Evolutionary conservation across 2,888 invertebrate genomes (phyloP).

Genomic region (Resseliella maxima): DNA sequence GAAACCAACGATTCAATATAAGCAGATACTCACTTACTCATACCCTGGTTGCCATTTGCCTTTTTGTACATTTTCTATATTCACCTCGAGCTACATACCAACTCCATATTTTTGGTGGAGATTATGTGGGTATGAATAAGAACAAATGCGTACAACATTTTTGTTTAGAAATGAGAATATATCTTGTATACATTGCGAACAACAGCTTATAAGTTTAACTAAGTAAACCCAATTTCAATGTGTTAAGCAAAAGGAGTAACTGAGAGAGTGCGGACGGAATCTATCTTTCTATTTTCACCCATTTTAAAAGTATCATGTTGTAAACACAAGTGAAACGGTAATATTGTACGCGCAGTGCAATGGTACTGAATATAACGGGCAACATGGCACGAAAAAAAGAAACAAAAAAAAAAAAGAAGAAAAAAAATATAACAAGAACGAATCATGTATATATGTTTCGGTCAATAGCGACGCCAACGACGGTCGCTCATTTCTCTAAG

Average conservation of each 20-base stretch:
- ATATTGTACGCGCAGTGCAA: neutral
- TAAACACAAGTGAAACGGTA: neutral
- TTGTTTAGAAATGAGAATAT: neutral
- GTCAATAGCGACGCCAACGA: neutral
- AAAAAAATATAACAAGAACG: neutral
- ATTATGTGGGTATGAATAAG: neutral
- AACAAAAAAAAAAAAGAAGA: neutral
- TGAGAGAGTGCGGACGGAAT: neutral
- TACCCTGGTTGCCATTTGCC: neutral
- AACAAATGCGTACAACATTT: slow-evolving; percentile 17
- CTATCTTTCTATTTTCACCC: neutral
- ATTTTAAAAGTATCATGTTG: neutral
- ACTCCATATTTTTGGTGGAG: neutral
- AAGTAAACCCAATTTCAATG: slow-evolving; percentile 36
- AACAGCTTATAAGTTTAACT: slow-evolving; percentile 19
- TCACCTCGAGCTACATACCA: neutral
- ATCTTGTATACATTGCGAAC: neutral
- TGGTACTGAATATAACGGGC: neutral
- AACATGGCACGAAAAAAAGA: neutral
- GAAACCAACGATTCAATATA: slow-evolving; percentile 7
- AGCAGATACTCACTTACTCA: neutral
- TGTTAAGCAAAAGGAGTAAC: neutral
- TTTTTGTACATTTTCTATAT: neutral
- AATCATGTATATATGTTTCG: neutral
- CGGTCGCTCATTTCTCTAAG: neutral